Evolutionary conservation across 2,888 invertebrate genomes (phyloP).

Genomic region (Dynastes maya): DNA sequence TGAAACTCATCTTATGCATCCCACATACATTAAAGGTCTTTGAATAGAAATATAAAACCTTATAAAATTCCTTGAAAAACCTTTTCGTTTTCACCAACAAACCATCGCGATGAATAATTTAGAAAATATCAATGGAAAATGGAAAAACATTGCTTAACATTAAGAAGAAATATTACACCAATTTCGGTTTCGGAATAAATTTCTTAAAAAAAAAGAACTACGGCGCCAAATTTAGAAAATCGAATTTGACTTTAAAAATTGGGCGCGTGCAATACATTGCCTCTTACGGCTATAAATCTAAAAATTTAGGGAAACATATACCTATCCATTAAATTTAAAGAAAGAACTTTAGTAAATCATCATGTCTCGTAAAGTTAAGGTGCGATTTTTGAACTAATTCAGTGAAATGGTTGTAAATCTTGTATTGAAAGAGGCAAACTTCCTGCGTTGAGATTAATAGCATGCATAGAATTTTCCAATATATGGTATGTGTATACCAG

Average conservation of each 20-base stretch:
- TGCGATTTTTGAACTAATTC: slow-evolving; percentile 28
- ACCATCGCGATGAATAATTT: too few relatives aligned
- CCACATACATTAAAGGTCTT: neutral
- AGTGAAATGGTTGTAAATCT: slow-evolving; percentile 36
- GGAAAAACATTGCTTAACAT: neutral
- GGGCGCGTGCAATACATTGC: too few relatives aligned
- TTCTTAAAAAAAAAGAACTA: slow-evolving; percentile 7
- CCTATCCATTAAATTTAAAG: slow-evolving; percentile 11
- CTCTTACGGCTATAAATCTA: too few relatives aligned
- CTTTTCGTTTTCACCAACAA: neutral
- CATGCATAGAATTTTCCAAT: slow-evolving; percentile 26
- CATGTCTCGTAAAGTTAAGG: neutral
- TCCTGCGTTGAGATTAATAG: slow-evolving; percentile 27
- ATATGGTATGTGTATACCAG: neutral
- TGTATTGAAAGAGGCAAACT: slow-evolving; percentile 33
- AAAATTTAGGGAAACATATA: slow-evolving; percentile 4
- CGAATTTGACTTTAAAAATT: too few relatives aligned
- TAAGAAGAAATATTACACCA: neutral
- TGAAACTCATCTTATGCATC: too few relatives aligned
- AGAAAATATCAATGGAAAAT: too few relatives aligned
- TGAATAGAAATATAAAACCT: neutral
- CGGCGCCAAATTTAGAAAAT: neutral
- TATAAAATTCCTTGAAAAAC: neutral
- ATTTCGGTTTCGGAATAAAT: neutral
- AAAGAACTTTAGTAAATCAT: slow-evolving; percentile 33